Conservation (phyloP, 2,888 invertebrate species). For the Barypeithes pellucidus region DNA sequence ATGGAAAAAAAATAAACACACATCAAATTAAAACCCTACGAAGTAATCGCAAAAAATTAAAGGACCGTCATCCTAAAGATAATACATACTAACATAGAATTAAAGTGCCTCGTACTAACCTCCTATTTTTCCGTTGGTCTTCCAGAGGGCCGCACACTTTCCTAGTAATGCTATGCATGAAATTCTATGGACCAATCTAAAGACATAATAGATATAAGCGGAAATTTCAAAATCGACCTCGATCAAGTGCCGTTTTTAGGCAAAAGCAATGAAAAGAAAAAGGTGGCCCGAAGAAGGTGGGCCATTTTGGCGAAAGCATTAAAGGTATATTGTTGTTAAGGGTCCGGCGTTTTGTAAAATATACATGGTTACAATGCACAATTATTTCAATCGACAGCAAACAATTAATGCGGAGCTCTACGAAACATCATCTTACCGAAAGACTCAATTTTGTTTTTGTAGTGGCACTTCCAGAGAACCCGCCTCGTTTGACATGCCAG, state of each 20-base stretch:
- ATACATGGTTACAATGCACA: not conserved
- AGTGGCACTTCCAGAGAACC: too few relatives aligned
- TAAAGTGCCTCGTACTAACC: slow-evolving; percentile 6
- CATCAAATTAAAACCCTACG: not conserved
- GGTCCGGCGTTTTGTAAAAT: not conserved
- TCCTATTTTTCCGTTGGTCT: slow-evolving; percentile 41
- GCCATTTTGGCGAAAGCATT: slow-evolving; percentile 80
- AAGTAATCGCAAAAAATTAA: not conserved
- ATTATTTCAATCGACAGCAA: too few relatives aligned
- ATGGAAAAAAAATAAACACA: not conserved
- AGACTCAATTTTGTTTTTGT: too few relatives aligned
- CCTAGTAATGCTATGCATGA: slow-evolving; percentile 58
- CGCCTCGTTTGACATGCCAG: too few relatives aligned
- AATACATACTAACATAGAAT: not conserved
- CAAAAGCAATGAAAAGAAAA: slow-evolving; percentile 69
- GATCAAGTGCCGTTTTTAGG: slow-evolving; percentile 64
- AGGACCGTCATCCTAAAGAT: too few relatives aligned
- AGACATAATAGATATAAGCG: slow-evolving; percentile 65
- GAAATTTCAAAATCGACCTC: slow-evolving; percentile 66
- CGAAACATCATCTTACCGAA: too few relatives aligned
- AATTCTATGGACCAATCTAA: slow-evolving; percentile 69
- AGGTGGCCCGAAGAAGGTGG: slow-evolving; percentile 80
- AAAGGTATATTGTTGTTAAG: slow-evolving; percentile 64
- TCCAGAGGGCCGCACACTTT: slow-evolving; percentile 38
- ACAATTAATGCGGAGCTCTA: too few relatives aligned